Evolutionary conservation across 2,888 invertebrate genomes (phyloP).

Genomic region (Andrena praecox): DNA sequence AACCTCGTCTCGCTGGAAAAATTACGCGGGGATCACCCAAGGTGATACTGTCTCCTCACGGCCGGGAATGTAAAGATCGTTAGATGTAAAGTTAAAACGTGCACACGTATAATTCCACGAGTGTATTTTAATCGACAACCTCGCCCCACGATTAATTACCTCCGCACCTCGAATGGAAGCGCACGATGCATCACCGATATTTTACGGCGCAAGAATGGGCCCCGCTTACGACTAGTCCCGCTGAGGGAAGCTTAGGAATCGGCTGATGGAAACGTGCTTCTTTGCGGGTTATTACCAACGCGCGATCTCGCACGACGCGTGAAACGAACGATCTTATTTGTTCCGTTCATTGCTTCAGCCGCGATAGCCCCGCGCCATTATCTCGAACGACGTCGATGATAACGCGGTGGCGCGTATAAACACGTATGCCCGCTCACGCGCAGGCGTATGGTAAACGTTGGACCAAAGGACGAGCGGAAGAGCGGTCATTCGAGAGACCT

Average conservation of each 20-base stretch:
- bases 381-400: constrained; percentile 44
- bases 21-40: too few species aligned
- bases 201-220: too few species aligned
- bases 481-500: constrained; percentile 5
- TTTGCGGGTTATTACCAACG: constrained; percentile 3
- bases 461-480: constrained; percentile 39
- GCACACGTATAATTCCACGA: too few species aligned
- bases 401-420: constrained; percentile 32
- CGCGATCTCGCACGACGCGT: not conserved
- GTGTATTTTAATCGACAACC: too few species aligned
- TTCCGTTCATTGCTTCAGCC: constrained; percentile 25
- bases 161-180: too few species aligned
- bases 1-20: too few species aligned
- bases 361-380: constrained; percentile 46
- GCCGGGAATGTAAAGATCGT: too few species aligned
- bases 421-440: not conserved
- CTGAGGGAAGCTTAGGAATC: not conserved
- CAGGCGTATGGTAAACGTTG: constrained; percentile 1
- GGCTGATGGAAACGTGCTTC: not conserved
- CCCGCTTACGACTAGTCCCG: too few species aligned
- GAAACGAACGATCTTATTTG: constrained; percentile 33
- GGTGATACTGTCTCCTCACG: too few species aligned
- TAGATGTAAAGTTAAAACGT: too few species aligned
- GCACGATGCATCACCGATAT: too few species aligned
- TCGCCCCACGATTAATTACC: too few species aligned